phyloP scores from a whole-genome alignment of 2,888 invertebrate species.

The Podotricha telesiphe region DNA sequence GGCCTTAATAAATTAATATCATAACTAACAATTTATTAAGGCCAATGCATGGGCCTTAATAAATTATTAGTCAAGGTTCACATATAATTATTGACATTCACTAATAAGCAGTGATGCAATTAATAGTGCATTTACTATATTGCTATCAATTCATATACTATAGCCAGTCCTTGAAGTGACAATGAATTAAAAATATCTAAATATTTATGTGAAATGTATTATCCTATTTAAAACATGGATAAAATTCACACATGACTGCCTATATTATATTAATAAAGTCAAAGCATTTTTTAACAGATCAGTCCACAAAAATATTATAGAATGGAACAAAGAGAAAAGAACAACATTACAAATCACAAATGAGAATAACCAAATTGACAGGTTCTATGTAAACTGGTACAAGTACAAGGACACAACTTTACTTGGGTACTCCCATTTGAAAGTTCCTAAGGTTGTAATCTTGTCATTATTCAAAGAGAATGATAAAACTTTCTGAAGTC shows the following conservation, averaged over 20 bases:
- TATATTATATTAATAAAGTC: background rate
- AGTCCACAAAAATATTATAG: background rate
- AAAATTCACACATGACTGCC: background rate
- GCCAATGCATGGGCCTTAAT: background rate
- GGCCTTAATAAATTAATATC: no score
- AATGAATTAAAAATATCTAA: background rate
- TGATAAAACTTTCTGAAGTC: no score
- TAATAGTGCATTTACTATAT: conserved; percentile 14
- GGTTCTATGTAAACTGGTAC: no score
- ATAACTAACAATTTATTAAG: no score
- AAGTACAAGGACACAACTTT: no score
- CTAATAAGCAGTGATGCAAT: conserved; percentile 9
- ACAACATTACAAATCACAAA: background rate
- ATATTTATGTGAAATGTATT: background rate
- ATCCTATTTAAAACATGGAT: background rate
- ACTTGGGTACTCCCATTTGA: no score
- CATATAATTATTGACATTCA: conserved; percentile 3
- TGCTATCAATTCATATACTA: background rate
- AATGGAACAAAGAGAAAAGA: background rate
- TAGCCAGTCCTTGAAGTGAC: background rate
- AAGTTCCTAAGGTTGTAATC: no score
- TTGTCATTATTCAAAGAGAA: no score
- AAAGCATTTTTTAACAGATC: background rate
- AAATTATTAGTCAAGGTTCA: conserved; percentile 10
- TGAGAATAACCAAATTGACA: background rate